A percentile compares a stretch with the other conserved stretches of the same genome.
Conservation (phyloP, 2,113 vertebrate genomes). For the Calypte anna region DNA sequence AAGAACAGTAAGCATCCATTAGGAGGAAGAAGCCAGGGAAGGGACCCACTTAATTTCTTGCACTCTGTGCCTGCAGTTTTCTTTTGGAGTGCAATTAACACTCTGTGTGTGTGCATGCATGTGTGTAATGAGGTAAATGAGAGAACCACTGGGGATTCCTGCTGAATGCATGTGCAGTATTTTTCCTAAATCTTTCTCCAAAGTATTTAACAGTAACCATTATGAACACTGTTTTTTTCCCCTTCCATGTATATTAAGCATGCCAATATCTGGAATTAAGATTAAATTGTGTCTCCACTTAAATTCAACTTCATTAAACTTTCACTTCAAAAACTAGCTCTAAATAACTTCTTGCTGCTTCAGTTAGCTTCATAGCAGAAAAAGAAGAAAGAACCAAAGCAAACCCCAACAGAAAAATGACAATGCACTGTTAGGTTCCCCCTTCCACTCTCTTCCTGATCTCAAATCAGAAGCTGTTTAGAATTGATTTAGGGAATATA, state of each 20-base stretch:
- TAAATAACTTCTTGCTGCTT: constrained; percentile 19
- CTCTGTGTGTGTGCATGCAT: neutral
- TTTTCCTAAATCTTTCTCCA: constrained; percentile 44
- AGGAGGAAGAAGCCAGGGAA: constrained; percentile 16
- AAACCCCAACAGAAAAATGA: neutral
- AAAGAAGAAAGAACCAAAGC: fast-evolving
- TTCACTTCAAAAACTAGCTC: constrained; percentile 47
- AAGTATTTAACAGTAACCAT: constrained; percentile 27
- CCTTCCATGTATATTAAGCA: neutral
- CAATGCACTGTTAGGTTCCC: neutral
- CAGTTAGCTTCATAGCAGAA: neutral
- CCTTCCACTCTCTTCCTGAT: neutral
- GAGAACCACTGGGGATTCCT: constrained; percentile 37
- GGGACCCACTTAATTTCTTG: constrained; percentile 28
- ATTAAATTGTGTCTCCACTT: constrained; percentile 6
- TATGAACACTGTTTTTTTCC: neutral
- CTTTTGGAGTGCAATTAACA: constrained; percentile 56
- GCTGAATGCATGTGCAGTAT: constrained; percentile 10
- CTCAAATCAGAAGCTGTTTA: constrained; percentile 4
- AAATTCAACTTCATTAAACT: constrained; percentile 33
- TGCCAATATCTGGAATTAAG: constrained; percentile 1
- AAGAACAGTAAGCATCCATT: constrained; percentile 7
- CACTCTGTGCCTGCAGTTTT: constrained; percentile 41
- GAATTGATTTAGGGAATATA: neutral
- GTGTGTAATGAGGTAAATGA: constrained; percentile 43